Evolutionary conservation across 2,888 invertebrate genomes (phyloP), one percentile per base, ranked within the genome.

Genomic region (Iphiclides podalirius): DNA sequence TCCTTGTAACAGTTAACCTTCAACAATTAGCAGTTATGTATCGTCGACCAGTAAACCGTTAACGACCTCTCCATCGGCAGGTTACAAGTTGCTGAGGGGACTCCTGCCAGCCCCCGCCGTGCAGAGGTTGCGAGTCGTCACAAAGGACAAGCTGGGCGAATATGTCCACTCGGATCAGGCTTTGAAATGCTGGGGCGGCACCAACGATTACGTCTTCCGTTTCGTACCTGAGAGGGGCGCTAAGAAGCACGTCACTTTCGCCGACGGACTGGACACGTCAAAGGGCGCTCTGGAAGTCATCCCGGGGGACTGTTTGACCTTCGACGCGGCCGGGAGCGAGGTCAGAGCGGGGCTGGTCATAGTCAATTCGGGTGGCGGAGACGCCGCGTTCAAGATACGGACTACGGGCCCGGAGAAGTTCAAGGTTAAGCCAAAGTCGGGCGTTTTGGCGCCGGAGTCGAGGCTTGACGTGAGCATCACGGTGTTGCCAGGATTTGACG

Each of bases 361-460:
- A 13, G 91, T 90, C 53, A 95, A 95, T 75, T 82, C 87, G 40
- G 90, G 92, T 35, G 74, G 80, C 2, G 56, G 55, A 13, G 34
- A 59, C 7, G 51, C 73, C 7, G 67, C 66, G 51, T 86, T 81
- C 47, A 77, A 97, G 95, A 93, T 97, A 59, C 96, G 97, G 85
- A 97, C 96, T 3, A 97, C 97, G 9, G 93, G 96, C 0, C 96
- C 97, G 0, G 95, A 96, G 66, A 96, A 96, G 72, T 97, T 96
- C 79, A 90, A 94, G 46, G 97, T 97, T 6, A 92, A 94, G 44
- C 96, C 96, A 0, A 95, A 94, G 58, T 91, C 92, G 3, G 96
- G 96, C 3, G 76, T 92, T 46, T 76, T 97, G 42, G 75, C 83
- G 14, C 91, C 93, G 6, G 91, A 91, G 34, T 90, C 90, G 16